Conservation (phyloP, 2,797 vertebrate species). For the Rhinatrema bivittatum region DNA sequence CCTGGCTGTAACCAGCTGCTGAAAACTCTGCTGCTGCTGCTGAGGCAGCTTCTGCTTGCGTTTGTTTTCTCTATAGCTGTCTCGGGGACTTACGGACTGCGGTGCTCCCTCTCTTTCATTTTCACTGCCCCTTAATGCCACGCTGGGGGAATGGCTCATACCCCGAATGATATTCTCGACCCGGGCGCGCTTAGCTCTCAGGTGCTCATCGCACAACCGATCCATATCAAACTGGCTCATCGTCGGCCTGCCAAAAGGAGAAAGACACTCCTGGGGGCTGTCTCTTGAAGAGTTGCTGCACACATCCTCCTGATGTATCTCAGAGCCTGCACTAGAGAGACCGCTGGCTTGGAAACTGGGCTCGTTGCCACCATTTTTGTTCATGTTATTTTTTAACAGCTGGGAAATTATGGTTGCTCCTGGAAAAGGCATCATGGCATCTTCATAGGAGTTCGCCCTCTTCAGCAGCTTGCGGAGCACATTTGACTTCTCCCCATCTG, state of each 20-base stretch:
- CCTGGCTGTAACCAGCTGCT: slow-evolving; percentile 90
- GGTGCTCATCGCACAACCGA: slow-evolving; percentile 92
- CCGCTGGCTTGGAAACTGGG: slow-evolving; percentile 85
- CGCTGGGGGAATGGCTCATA: slow-evolving; percentile 96
- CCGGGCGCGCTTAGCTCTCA: slow-evolving; percentile 92
- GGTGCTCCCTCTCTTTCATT: slow-evolving; percentile 80
- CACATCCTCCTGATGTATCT: slow-evolving; percentile 89
- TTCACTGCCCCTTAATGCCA: slow-evolving; percentile 75
- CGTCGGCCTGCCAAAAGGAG: slow-evolving; percentile 86
- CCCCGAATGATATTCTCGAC: slow-evolving; percentile 98
- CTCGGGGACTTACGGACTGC: slow-evolving; percentile 82
- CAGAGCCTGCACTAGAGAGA: slow-evolving; percentile 89
- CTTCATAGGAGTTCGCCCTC: slow-evolving; percentile 97
- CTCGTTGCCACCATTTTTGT: slow-evolving; percentile 91
- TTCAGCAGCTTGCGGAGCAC: slow-evolving; percentile 98
- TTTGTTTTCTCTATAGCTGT: slow-evolving; percentile 94
- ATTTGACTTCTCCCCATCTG: slow-evolving; percentile 95
- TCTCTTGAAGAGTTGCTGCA: slow-evolving; percentile 98
- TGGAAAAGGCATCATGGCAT: slow-evolving; percentile 96
- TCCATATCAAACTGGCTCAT: slow-evolving; percentile 88
- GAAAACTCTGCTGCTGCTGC: slow-evolving; percentile 96
- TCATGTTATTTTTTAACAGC: slow-evolving; percentile 97
- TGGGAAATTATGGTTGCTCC: slow-evolving; percentile 97
- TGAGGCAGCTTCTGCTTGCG: slow-evolving; percentile 97
- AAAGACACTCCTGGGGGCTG: slow-evolving; percentile 94